Evolutionary conservation across 2,113 vertebrate species (phyloP).

Genomic region (Synchiropus splendidus): DNA sequence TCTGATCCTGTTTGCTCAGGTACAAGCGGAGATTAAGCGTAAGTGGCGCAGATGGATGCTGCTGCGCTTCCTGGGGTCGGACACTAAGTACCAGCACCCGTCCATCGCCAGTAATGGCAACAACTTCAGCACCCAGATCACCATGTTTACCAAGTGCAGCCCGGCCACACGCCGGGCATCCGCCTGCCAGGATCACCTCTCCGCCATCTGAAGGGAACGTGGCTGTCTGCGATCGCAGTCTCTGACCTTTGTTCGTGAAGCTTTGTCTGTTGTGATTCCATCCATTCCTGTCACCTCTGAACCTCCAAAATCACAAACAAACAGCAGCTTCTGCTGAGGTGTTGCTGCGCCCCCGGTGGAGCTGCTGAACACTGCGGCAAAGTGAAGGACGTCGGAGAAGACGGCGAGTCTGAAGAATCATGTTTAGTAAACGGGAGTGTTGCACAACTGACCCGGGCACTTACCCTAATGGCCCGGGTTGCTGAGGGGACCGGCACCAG

Average conservation of each 20-base stretch:
- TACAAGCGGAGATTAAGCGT: slow-evolving; percentile 87
- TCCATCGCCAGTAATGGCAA: slow-evolving; percentile 82
- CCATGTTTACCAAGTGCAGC: slow-evolving; percentile 85
- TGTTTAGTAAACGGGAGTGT: slow-evolving; percentile 38
- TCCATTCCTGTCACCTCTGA: no score
- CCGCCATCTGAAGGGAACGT: slow-evolving; percentile 63
- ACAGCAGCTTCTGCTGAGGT: no score
- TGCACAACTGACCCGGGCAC: slow-evolving; percentile 28
- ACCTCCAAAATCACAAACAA: no score
- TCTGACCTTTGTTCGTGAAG: neutral
- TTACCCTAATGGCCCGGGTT: slow-evolving; percentile 32
- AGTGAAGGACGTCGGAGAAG: neutral
- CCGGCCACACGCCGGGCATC: slow-evolving; percentile 75
- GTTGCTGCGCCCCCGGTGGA: no score
- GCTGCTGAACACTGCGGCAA: neutral
- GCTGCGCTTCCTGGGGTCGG: slow-evolving; percentile 76
- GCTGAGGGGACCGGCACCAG: slow-evolving; percentile 5
- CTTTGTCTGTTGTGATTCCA: no score
- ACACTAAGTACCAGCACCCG: slow-evolving; percentile 81
- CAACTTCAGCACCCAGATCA: slow-evolving; percentile 93
- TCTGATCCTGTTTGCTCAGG: slow-evolving; percentile 58
- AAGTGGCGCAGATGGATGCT: slow-evolving; percentile 93
- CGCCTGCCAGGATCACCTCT: slow-evolving; percentile 76
- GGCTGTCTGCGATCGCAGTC: neutral
- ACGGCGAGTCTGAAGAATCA: slow-evolving; percentile 10